Evolutionary conservation across 2,113 vertebrate species (phyloP), one percentile per base, ranked within the genome.

Genomic region (Plecturocebus donacophilus): DNA sequence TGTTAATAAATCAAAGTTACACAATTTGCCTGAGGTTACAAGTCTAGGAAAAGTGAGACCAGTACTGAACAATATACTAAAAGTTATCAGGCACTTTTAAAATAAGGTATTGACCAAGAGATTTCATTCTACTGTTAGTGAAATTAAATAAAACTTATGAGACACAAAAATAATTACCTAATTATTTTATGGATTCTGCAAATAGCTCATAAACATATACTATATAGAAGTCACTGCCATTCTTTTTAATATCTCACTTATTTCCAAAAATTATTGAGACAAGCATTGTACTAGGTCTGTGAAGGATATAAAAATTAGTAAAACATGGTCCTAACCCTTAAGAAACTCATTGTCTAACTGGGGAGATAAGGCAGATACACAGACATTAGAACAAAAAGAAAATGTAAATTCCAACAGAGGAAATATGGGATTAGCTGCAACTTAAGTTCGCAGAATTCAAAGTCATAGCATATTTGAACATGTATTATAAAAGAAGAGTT

Each of bases 1-100:
- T 73, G 61, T 90, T 92, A 95, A 90, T 90, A 87, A 91, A 68
- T 87, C 70, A 85, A 81, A 90, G 47, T 52, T 83, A 89, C 82
- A 35, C 80, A 73, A 91, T 75, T 95, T 87, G 6, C 56, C 42
- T 64, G 30, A 90, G 25, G 20, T 90, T 71, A 1, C 21, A 80
- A 93, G 32, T 83, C 56, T 87, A 81, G 71, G 27, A 90, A 77
- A 90, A 71, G 8, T 90, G 49, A 92, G 32, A 16, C 58, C 19
- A 94, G 11, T 47, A 30, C 20, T 84, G 40, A 89, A 61, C 21
- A 70, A n/a, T 80, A 54, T 40, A 86, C 52, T 85, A 66, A 87
- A 94, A 76, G 25, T 49, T 49, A 89, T 71, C 8, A 84, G 16
- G 75, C 13, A 76, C 23, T 40, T 81, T 77, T 56, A 66, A 58